These are phyloP conservation scores for Chionodraco myersi DNA, from an alignment of 2,113 vertebrate species.

Conservation along the genomic window DNA sequence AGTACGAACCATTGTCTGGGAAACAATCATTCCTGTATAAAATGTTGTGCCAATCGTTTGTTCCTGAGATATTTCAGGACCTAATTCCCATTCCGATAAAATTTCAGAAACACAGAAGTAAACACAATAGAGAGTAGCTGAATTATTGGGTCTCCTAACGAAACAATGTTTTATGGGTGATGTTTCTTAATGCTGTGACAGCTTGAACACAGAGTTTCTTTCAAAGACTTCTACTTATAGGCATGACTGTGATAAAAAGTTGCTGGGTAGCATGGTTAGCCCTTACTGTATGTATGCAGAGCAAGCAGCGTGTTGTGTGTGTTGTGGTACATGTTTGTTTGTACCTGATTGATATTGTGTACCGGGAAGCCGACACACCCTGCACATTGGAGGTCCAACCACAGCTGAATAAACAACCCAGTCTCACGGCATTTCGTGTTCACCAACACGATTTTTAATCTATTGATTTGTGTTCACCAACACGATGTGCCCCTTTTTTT, in stretches of 20 bases:
- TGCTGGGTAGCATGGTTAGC: neutral
- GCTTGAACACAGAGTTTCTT: neutral
- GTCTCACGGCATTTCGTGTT: no score
- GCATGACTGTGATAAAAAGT: neutral
- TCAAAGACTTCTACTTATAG: neutral
- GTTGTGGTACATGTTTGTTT: conserved; percentile 18
- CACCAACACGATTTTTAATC: no score
- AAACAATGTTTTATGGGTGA: neutral
- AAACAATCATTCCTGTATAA: neutral
- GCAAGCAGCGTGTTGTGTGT: neutral
- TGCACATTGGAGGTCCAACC: conserved; percentile 4
- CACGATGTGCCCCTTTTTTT: no score
- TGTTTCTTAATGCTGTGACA: neutral
- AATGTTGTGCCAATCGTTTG: neutral
- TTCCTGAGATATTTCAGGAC: neutral
- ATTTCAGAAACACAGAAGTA: neutral
- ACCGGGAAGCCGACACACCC: neutral
- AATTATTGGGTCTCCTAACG: neutral
- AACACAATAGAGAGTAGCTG: neutral
- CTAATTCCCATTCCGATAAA: neutral
- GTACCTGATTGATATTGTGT: conserved; percentile 5
- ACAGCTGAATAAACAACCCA: neutral
- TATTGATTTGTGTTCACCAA: no score
- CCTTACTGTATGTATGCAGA: neutral
- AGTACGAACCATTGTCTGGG: neutral